Conservation (phyloP, 2,888 invertebrate genomes). For the Cephus nigrinus region DNA sequence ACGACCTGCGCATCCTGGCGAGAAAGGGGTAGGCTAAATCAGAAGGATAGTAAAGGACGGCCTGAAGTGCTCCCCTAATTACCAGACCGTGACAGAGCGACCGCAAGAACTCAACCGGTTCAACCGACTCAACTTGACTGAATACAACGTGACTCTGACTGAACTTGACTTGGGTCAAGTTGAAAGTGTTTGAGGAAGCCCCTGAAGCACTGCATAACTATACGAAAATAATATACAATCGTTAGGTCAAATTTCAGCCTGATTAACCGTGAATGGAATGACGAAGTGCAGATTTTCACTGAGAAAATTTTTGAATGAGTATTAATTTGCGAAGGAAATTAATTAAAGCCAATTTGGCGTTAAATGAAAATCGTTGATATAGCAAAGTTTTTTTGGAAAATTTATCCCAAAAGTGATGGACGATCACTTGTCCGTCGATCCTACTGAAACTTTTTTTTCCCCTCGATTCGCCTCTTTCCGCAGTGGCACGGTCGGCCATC, state of each 20-base stretch:
- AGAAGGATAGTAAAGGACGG: background rate
- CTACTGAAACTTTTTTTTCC: background rate
- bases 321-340: no score
- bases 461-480: background rate
- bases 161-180: background rate
- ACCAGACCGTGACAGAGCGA: conserved; percentile 6
- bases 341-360: no score
- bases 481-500: background rate
- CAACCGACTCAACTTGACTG: background rate
- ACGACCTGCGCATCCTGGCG: background rate
- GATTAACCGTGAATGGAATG: no score
- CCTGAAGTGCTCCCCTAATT: conserved; percentile 7
- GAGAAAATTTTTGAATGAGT: no score
- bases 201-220: background rate
- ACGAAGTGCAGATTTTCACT: no score
- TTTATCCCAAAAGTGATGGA: background rate
- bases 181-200: background rate
- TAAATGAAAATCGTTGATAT: no score
- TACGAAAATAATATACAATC: background rate
- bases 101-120: conserved; percentile 1
- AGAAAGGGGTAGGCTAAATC: background rate
- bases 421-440: background rate
- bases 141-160: background rate
- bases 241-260: background rate
- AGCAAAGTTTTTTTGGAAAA: no score